Percentiles rank a stretch among this genome's conserved stretches.
Evolutionary conservation across 2,113 vertebrate genomes (phyloP).

Genomic region (Sylvia atricapilla): DNA sequence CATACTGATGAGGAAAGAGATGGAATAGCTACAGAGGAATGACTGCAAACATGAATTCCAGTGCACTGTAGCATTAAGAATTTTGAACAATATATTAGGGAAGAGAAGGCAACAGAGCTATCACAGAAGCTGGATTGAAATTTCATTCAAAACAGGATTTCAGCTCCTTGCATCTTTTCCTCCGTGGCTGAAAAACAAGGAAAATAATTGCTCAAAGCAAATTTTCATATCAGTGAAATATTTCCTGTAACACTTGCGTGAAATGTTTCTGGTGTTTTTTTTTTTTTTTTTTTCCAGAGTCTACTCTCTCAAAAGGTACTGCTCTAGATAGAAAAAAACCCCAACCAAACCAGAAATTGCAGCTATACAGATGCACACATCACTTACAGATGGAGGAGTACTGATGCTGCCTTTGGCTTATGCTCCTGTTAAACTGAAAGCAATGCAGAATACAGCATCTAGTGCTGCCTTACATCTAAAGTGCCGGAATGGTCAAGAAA

Average conservation of each 20-base stretch:
- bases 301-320: background rate
- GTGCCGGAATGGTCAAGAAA: background rate
- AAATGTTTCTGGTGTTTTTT: background rate
- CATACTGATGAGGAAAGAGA: conserved; percentile 45
- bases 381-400: background rate
- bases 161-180: background rate
- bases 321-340: background rate
- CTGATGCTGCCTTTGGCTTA: background rate
- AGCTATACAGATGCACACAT: background rate
- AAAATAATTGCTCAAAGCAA: background rate
- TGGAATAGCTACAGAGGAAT: conserved; percentile 9
- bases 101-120: background rate
- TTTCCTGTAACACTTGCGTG: background rate
- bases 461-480: background rate
- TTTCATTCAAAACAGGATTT: background rate
- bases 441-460: background rate
- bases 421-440: background rate
- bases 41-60: conserved; percentile 7
- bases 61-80: background rate
- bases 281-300: background rate
- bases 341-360: background rate
- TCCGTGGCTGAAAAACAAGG: background rate
- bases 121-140: background rate
- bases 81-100: background rate
- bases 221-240: background rate